These are phyloP conservation scores for Parasteatoda lunata DNA, from an alignment of 2,888 invertebrate genomes.

Conservation along the genomic window DNA sequence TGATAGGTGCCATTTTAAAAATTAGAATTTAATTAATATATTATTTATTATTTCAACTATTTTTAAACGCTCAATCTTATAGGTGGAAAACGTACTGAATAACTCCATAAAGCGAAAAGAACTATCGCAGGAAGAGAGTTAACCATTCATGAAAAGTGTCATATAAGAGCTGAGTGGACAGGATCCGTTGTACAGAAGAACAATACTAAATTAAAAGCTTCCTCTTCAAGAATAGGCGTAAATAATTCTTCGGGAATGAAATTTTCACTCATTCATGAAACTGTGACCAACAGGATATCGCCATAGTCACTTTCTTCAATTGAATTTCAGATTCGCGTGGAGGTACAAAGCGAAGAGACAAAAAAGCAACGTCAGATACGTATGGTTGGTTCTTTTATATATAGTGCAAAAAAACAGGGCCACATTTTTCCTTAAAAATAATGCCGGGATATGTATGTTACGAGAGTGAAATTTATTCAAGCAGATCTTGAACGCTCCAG, in stretches of 20 bases:
- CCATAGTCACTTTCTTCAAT: not conserved
- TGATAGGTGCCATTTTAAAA: no score
- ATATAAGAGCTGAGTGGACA: no score
- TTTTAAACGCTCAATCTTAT: no score
- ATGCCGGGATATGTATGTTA: not conserved
- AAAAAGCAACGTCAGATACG: conserved; percentile 44
- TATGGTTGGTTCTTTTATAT: conserved; percentile 25
- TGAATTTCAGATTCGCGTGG: conserved; percentile 1
- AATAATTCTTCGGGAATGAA: conserved; percentile 19
- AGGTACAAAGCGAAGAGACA: not conserved
- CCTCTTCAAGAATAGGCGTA: not conserved
- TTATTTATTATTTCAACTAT: no score
- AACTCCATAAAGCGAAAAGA: no score
- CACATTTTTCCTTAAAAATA: not conserved
- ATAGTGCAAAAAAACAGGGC: not conserved
- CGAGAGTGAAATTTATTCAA: not conserved
- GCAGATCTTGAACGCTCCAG: not conserved
- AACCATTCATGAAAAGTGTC: no score
- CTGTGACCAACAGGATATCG: conserved; percentile 62
- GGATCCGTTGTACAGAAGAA: no score
- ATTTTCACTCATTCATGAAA: conserved; percentile 14
- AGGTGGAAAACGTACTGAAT: no score
- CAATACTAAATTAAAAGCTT: no score
- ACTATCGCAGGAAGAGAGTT: no score
- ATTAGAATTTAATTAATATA: no score